Evolutionary conservation across 2,797 vertebrate species (phyloP), one percentile per base, ranked within the genome.

Genomic region (Pseudochaenichthys georgianus): DNA sequence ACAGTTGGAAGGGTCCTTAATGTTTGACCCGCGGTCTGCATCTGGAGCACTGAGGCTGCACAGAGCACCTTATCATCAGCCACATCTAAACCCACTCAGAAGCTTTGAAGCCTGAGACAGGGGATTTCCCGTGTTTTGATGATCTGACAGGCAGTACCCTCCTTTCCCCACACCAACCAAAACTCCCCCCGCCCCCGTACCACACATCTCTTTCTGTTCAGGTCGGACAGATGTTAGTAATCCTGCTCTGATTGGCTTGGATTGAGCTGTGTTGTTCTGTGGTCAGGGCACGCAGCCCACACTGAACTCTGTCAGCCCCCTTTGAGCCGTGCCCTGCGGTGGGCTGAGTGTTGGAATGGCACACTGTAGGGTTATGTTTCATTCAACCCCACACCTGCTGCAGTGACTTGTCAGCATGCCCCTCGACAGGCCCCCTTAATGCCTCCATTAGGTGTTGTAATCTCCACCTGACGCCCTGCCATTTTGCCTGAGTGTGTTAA

Each of bases 311-410:
- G 86, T 75, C 78, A 61, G 83, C 70, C 71, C 69, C 77, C 73
- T 80, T 82, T 88, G 85, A 90, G 86, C 76, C 15, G n/a, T 76
- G 85, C 80, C 88, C 86, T 75, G 84, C 77, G 77, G 90, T 84
- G 81, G 67, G 50, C 81, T 74, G 73, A 46, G 43, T 83, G 88
- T 45, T 50, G 80, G 73, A 85, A 82, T 81, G 83, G 81, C 23
- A 64, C 69, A 84, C 42, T 17, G 21, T 70, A n/a, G 88, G 80
- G 82, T 95, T 85, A 73, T 72, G 90, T 95, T 95, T 94, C 93
- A 92, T 94, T 92, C 92, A 89, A 21, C 83, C 75, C 75, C 88
- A 91, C 94, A 95, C 94, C 94, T 95, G 94, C 90, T 90, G 88
- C 79, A 85, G 80, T 53, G 77, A 91, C 80, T 79, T 93, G 88